Evolutionary conservation across 2,888 invertebrate species (phyloP), one percentile per base, ranked within the genome.

Genomic region (Crossocerus cetratus): DNA sequence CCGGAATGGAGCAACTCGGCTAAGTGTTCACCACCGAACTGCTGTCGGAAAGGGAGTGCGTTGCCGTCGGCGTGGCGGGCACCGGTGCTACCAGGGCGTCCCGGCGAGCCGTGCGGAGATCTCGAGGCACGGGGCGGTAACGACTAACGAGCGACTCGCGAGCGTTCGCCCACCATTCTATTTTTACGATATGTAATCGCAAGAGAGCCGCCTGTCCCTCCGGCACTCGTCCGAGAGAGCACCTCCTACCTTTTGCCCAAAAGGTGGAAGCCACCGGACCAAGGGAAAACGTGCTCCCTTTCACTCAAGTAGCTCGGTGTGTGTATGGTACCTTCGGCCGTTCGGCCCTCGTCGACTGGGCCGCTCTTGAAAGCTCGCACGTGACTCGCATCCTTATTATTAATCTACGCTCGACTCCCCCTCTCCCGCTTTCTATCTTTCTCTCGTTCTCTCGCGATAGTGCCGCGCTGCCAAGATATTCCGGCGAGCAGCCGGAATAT

Each of bases 111-210:
- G n/a, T n/a, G n/a, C n/a, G n/a, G n/a, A 4, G 4, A 4, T 23
- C 23, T 1, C 32, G 32, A 32, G 32, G 4, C 32, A 32, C 32
- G 32, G 32, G 5, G 1, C 32, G 32, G 32, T 32, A 32, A 32
- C 23, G 23, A 32, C 81, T 78, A 74, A 78, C 81, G 67, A 77
- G 72, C 72, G 42, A 20, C 60, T 23, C 32, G 65, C 70, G 72
- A 65, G 66, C 67, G 70, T 67, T 55, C n/a, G 49, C 5, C 1
- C 16, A 16, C 49, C 70, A 45, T 44, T 69, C 80, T 81, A 80
- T 81, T 80, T 80, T 80, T 80, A 78, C 49, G 16, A 65, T 67
- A 67, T 73, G 74, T 76, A 74, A 78, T 77, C 76, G 66, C 74
- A 72, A 77, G 74, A n/a, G n/a, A n/a, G n/a, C n/a, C 77, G 74